Percentiles rank a stretch among this genome's conserved stretches.
phyloP scores from a whole-genome alignment of 92 coral and sea anemone genomes.

The Heliopora coerulea region DNA sequence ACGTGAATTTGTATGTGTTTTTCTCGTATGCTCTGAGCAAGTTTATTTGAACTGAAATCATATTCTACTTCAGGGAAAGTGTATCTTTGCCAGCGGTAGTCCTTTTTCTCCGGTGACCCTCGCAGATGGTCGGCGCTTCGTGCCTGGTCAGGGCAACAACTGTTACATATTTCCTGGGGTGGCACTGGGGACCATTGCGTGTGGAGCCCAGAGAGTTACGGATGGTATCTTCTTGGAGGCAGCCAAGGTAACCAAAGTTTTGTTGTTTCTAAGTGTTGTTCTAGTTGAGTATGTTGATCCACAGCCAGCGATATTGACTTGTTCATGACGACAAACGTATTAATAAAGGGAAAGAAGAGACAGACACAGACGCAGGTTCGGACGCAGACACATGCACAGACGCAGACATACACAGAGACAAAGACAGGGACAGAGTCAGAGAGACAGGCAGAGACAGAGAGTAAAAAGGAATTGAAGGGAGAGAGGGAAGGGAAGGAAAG shows the following conservation, averaged over 20 bases:
- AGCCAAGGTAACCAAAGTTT: slow-evolving; percentile 63
- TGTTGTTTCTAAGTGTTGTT: no score
- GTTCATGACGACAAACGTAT: no score
- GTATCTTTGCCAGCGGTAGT: slow-evolving; percentile 94
- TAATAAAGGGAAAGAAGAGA: no score
- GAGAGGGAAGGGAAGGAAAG: no score
- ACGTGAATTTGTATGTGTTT: neutral
- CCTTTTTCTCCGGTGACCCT: slow-evolving; percentile 96
- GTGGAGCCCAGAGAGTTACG: slow-evolving; percentile 79
- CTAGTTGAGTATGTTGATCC: no score
- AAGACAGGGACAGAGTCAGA: slow-evolving; percentile 3
- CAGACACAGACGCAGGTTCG: neutral
- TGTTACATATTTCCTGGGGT: slow-evolving; percentile 95
- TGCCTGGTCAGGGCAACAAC: slow-evolving; percentile 97
- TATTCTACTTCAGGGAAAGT: slow-evolving; percentile 81
- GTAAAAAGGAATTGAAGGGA: no score
- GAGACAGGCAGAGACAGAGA: slow-evolving; percentile 7
- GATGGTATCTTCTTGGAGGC: slow-evolving; percentile 88
- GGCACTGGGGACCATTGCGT: slow-evolving; percentile 83
- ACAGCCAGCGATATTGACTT: no score
- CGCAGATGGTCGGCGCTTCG: slow-evolving; percentile 86
- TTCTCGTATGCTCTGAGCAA: no score
- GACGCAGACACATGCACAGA: slow-evolving; percentile 17
- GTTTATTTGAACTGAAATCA: no score
- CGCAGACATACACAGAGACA: slow-evolving; percentile 8